A percentile compares a stretch with the other conserved stretches of the same genome.
Evolutionary conservation across 2,888 invertebrate species (phyloP).

Genomic region (Heliconius sara): DNA sequence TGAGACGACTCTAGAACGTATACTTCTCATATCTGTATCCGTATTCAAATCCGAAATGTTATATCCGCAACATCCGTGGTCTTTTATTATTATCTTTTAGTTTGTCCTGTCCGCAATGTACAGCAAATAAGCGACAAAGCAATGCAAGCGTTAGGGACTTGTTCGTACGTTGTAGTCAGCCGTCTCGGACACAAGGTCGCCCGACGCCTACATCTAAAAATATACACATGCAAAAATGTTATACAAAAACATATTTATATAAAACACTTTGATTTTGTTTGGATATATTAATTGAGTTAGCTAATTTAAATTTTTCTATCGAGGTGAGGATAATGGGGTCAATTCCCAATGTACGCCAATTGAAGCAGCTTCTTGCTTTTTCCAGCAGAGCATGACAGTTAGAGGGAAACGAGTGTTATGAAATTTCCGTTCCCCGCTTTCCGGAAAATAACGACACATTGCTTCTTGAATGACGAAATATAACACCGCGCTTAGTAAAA

Average conservation of each 20-base stretch:
- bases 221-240: slow-evolving; percentile 78
- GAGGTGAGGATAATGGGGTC: neutral
- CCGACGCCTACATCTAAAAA: slow-evolving; percentile 78
- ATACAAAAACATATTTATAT: slow-evolving; percentile 34
- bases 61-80: neutral
- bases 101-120: slow-evolving; percentile 48
- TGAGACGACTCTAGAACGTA: too few relatives aligned
- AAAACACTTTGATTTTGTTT: slow-evolving; percentile 5
- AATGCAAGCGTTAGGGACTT: slow-evolving; percentile 48
- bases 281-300: neutral
- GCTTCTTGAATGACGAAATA: too few relatives aligned
- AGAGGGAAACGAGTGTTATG: neutral
- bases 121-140: slow-evolving; percentile 34
- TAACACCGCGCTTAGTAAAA: too few relatives aligned
- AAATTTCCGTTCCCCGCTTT: neutral
- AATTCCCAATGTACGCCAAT: neutral
- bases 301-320: neutral
- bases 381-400: neutral
- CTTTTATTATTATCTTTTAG: neutral
- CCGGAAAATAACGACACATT: neutral
- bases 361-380: neutral
- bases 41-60: too few relatives aligned
- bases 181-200: slow-evolving; percentile 79
- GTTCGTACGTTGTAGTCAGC: slow-evolving; percentile 54
- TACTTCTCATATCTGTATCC: too few relatives aligned